Base-by-base conservation (phyloP, 2,797 vertebrate genomes). In the Cryptoblepharus egeriae region DNA sequence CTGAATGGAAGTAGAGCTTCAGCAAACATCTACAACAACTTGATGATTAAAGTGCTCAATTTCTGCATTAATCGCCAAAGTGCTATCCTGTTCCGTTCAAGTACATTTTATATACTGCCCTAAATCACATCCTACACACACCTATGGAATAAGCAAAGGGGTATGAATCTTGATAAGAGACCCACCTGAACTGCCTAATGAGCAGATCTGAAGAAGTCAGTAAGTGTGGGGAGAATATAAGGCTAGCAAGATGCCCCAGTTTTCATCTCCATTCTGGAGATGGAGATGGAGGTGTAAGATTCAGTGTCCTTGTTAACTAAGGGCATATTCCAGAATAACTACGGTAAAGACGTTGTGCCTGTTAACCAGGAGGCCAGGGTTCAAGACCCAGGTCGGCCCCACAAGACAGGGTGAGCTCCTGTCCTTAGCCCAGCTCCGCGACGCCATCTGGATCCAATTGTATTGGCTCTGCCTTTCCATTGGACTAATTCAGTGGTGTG, bases 191-290 rank as follows among this genome's bases (percentile, higher is more conserved):
- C 24, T 70, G 24, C 71, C 49, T 67, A 63, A 81, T 67, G 70
- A 32, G 72, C 0, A 74, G 70, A 87, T 75, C 13, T 85, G 75
- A 45, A 90, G 30, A 83, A 89, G 12, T 49, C 45, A 86, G 80
- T 77, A 86, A 75, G 13, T 6, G 55, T 39, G 75, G 35, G 84
- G 86, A 84, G 39, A 49, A 30, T 45, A 24, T 18, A 49, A 63
- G 39, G 15, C 57, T 11, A n/a, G 35, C 18, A 16, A 76, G 39
- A 39, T 6, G 20, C 52, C 42, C 30, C 24, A 35, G 32, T 74
- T 35, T 72, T 49, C 22, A 13, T 72, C 55, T 63, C 42, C 57
- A 71, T n/a, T 6, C 49, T 26, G 69, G 2, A 64, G n/a, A 13
- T 52, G 63, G 37, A 37, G 4, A 2, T 10, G 3, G 37, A 20